Conservation (phyloP, 2,888 invertebrate species). For the Eilema depressum region DNA sequence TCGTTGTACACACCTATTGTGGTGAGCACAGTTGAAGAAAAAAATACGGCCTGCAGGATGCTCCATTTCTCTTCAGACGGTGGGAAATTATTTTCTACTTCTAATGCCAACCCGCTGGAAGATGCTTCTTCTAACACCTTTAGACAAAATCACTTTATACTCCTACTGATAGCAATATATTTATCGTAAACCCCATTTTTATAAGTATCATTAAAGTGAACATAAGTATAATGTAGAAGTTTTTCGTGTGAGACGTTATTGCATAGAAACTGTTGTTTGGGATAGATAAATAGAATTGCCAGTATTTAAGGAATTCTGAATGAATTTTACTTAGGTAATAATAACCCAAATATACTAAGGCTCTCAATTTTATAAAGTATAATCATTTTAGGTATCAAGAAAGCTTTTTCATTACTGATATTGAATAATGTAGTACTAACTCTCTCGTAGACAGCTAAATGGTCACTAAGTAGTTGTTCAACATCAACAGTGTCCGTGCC, state of each 20-base stretch:
- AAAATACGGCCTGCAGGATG: slow-evolving; percentile 94
- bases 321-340: no score
- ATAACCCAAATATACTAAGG: no score
- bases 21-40: slow-evolving; percentile 96
- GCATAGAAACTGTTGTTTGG: not conserved
- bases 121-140: slow-evolving; percentile 91
- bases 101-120: slow-evolving; percentile 88
- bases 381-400: no score
- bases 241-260: not conserved
- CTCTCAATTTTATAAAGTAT: no score
- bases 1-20: slow-evolving; percentile 92
- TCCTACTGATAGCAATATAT: not conserved
- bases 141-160: not conserved
- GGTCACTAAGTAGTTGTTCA: slow-evolving; percentile 81
- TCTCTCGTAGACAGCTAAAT: slow-evolving; percentile 78
- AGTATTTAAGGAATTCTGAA: no score
- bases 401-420: not conserved
- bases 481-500: slow-evolving; percentile 85
- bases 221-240: not conserved
- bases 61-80: slow-evolving; percentile 91
- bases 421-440: slow-evolving; percentile 52
- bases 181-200: no score
- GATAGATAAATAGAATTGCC: not conserved
- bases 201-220: no score
- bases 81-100: slow-evolving; percentile 85